Evolutionary conservation across 2,113 vertebrate species (phyloP).

Genomic region (Sorex fumeus): DNA sequence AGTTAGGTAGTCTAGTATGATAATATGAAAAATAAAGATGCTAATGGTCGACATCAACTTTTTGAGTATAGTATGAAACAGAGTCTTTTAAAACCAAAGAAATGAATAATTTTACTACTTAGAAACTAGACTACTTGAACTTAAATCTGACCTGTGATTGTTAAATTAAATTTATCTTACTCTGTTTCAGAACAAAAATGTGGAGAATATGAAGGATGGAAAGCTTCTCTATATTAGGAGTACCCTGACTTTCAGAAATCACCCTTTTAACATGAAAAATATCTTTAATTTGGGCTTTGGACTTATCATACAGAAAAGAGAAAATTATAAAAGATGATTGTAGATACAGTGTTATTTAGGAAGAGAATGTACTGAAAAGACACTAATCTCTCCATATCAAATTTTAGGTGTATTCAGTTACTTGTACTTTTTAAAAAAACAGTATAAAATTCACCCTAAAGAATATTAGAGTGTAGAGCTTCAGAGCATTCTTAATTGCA

Average conservation of each 20-base stretch:
- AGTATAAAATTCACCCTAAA: too few relatives aligned
- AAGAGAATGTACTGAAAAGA: conserved; percentile 24
- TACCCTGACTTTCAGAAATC: background rate
- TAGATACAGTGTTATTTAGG: background rate
- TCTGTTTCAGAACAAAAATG: background rate
- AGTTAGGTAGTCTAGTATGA: background rate
- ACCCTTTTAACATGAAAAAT: background rate
- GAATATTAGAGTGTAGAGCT: too few relatives aligned
- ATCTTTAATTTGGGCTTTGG: background rate
- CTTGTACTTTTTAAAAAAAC: too few relatives aligned
- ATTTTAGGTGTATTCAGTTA: background rate
- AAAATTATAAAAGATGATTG: background rate
- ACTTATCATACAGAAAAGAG: background rate
- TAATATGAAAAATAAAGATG: conserved; percentile 30
- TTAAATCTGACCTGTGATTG: background rate
- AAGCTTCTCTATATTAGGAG: background rate
- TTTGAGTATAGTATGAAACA: background rate
- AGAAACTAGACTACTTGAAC: background rate
- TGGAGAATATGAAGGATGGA: background rate
- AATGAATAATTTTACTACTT: background rate
- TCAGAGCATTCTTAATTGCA: too few relatives aligned
- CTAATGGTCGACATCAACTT: background rate
- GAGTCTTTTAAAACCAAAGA: background rate
- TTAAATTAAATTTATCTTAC: background rate
- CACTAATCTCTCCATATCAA: background rate